Percentiles rank a stretch among this genome's conserved stretches.
Conservation (phyloP, 2,113 vertebrate genomes). For the Seriola rivoliana region DNA sequence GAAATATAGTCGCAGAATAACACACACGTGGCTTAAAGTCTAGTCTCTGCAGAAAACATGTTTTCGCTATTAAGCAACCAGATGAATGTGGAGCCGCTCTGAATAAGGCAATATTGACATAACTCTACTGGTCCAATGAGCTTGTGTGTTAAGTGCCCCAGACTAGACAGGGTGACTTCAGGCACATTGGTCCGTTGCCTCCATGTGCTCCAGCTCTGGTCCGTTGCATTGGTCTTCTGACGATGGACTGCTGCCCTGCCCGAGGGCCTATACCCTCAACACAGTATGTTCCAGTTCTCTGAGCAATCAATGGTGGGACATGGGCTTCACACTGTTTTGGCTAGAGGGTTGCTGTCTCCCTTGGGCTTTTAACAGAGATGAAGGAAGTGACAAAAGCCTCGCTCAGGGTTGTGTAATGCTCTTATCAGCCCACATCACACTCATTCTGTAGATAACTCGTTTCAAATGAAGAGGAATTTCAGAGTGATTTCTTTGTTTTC, state of each 20-base stretch:
- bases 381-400: constrained; percentile 14
- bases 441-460: not conserved
- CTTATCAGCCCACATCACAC: not conserved
- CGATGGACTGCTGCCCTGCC: constrained; percentile 62
- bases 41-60: constrained; percentile 7
- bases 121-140: constrained; percentile 68
- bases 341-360: not conserved
- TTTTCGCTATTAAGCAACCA: constrained; percentile 54
- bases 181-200: constrained; percentile 47
- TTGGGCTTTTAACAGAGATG: constrained; percentile 25
- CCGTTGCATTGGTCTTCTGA: constrained; percentile 61
- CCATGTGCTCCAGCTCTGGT: constrained; percentile 30
- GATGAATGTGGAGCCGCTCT: constrained; percentile 58
- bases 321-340: constrained; percentile 12
- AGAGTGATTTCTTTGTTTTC: constrained; percentile 2
- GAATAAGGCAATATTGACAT: constrained; percentile 77
- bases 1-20: not conserved
- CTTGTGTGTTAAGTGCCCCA: constrained; percentile 59
- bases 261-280: constrained; percentile 52
- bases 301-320: constrained; percentile 68
- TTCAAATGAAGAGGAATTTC: constrained; percentile 15
- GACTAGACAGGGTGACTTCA: constrained; percentile 54
- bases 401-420: constrained; percentile 11
- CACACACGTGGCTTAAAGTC: constrained; percentile 12
- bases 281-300: constrained; percentile 62